A percentile compares a stretch with the other conserved stretches of the same genome.
These are phyloP conservation scores for Drosophila stalkeri DNA, from an alignment of 2,888 invertebrate genomes.

Conservation along the genomic window DNA sequence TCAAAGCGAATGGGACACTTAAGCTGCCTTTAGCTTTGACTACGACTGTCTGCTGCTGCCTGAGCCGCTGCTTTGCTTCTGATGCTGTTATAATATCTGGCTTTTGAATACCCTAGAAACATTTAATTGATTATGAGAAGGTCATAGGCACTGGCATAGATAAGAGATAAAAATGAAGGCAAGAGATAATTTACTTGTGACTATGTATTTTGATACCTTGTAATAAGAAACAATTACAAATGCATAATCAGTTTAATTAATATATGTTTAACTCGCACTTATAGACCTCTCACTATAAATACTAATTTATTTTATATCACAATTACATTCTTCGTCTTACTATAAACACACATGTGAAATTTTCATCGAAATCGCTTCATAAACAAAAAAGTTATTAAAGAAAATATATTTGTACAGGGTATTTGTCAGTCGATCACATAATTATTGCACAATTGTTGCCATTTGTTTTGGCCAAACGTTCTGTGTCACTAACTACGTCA, in stretches of 20 bases:
- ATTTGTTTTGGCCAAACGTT: constrained; percentile 58
- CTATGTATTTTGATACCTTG: no score
- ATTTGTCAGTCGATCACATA: background rate
- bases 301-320: background rate
- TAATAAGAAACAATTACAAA: no score
- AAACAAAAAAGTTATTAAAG: background rate
- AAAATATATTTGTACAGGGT: background rate
- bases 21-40: constrained; percentile 58
- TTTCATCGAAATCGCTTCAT: background rate
- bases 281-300: no score
- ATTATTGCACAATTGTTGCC: constrained; percentile 8
- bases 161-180: background rate
- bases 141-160: no score
- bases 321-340: background rate
- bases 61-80: constrained; percentile 48
- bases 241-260: no score
- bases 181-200: background rate
- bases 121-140: no score
- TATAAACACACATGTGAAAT: background rate
- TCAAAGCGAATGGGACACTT: constrained; percentile 66
- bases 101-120: constrained; percentile 3
- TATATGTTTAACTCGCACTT: no score
- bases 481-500: constrained; percentile 72
- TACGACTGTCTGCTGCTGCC: constrained; percentile 22
- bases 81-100: constrained; percentile 57